A percentile compares a stretch with the other conserved stretches of the same genome.
phyloP scores from a whole-genome alignment of 2,113 vertebrate genomes.

The Parus major region DNA sequence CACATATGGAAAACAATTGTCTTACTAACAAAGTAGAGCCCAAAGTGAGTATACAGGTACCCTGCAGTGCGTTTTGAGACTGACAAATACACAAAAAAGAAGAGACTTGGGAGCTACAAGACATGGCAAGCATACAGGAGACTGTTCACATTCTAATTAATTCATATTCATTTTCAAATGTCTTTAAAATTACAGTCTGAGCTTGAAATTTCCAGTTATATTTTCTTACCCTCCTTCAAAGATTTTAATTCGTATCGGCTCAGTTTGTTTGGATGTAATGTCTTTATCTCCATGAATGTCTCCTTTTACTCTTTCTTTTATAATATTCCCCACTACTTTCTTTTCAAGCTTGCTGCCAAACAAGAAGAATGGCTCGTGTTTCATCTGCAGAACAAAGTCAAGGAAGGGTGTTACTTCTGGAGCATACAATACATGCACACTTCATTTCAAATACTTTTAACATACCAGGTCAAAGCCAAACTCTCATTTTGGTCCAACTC shows the following conservation, averaged over 20 bases:
- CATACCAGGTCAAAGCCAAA: slow-evolving; percentile 36
- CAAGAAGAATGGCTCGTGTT: slow-evolving; percentile 90
- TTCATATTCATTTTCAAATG: not conserved
- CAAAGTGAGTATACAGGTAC: not conserved
- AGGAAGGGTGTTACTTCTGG: slow-evolving; percentile 62
- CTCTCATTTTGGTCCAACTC: not conserved
- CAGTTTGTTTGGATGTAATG: slow-evolving; percentile 85
- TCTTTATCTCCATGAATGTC: slow-evolving; percentile 92
- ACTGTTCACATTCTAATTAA: slow-evolving; percentile 7
- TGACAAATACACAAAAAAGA: not conserved
- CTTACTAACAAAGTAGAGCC: not conserved
- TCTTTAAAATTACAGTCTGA: slow-evolving; percentile 8
- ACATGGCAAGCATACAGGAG: not conserved
- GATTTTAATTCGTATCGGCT: slow-evolving; percentile 97
- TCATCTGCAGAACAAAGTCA: slow-evolving; percentile 82
- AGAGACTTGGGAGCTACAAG: not conserved
- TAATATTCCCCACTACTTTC: slow-evolving; percentile 88
- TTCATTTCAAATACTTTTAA: slow-evolving; percentile 51
- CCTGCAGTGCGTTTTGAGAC: not conserved
- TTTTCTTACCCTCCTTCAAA: slow-evolving; percentile 97
- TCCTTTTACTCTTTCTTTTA: slow-evolving; percentile 91
- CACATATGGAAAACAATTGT: not conserved
- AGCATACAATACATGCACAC: slow-evolving; percentile 39
- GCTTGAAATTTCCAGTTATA: slow-evolving; percentile 41
- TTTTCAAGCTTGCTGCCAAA: slow-evolving; percentile 88